Conservation (phyloP, 2,113 vertebrate species). For the Trogon surrucura region DNA sequence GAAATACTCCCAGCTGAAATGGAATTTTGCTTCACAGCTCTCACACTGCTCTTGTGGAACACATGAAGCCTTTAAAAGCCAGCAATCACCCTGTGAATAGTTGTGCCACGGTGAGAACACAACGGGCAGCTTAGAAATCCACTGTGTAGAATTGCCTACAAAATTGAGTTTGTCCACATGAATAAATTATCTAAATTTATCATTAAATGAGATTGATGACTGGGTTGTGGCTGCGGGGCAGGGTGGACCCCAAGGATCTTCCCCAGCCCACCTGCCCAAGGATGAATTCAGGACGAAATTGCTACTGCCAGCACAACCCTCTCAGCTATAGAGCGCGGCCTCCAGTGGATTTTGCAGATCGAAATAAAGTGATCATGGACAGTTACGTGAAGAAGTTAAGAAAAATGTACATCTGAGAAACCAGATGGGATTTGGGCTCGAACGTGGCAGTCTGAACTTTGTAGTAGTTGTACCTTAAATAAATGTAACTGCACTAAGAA, state of each 20-base stretch:
- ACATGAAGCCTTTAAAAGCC: not conserved
- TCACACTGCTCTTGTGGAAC: not conserved
- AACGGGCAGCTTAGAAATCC: not conserved
- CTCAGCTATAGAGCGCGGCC: not conserved
- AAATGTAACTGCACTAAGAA: not conserved
- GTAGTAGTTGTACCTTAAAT: no score
- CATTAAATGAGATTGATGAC: not conserved
- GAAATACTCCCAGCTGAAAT: constrained; percentile 5
- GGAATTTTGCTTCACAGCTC: not conserved
- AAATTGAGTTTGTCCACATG: not conserved
- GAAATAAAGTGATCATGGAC: not conserved
- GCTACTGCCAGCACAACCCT: not conserved
- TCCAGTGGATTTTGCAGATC: not conserved
- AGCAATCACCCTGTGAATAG: not conserved
- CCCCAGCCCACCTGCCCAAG: not conserved
- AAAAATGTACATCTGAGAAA: not conserved
- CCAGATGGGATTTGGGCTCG: not conserved
- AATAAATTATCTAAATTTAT: not conserved
- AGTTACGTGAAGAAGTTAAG: not conserved
- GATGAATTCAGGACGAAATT: not conserved
- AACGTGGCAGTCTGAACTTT: not conserved
- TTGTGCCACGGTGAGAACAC: not conserved
- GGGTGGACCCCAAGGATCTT: not conserved
- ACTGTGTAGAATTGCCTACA: not conserved
- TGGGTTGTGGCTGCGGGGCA: not conserved